phyloP scores from a whole-genome alignment of 2,888 invertebrate genomes.

The Drosophila mayaguana region DNA sequence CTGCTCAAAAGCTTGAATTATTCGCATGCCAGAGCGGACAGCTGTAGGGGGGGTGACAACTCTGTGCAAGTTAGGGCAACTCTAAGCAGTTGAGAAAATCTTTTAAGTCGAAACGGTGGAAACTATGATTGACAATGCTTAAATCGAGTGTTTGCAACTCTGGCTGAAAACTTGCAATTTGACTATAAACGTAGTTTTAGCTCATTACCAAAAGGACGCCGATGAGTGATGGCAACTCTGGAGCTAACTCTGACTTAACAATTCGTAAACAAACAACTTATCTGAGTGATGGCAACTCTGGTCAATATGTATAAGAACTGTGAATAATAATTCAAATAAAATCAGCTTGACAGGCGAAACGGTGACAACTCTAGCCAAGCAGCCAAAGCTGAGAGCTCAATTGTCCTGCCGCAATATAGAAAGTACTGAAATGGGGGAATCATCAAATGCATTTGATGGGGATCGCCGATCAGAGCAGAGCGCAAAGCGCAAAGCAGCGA shows the following conservation, averaged over 20 bases:
- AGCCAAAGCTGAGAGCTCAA: neutral
- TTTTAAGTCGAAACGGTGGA: no score
- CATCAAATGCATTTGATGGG: neutral
- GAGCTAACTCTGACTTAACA: neutral
- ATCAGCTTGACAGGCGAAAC: neutral
- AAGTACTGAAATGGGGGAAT: constrained; percentile 2
- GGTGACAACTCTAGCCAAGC: neutral
- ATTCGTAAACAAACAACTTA: neutral
- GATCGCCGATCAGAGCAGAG: neutral
- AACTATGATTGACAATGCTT: no score
- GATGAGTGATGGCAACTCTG: no score
- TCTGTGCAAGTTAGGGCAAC: no score
- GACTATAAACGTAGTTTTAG: no score
- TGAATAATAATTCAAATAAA: neutral
- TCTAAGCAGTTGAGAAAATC: no score
- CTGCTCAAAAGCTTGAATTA: neutral
- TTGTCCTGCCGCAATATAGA: neutral
- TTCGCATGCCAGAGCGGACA: neutral
- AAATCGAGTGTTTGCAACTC: no score
- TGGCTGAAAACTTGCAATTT: no score
- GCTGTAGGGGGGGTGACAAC: neutral
- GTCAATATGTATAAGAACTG: neutral
- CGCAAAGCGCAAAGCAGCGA: neutral
- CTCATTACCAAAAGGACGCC: no score
- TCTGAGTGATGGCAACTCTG: neutral